These are phyloP conservation scores for Hermetia illucens DNA, from an alignment of 1,140 invertebrate species.

Conservation along the genomic window DNA sequence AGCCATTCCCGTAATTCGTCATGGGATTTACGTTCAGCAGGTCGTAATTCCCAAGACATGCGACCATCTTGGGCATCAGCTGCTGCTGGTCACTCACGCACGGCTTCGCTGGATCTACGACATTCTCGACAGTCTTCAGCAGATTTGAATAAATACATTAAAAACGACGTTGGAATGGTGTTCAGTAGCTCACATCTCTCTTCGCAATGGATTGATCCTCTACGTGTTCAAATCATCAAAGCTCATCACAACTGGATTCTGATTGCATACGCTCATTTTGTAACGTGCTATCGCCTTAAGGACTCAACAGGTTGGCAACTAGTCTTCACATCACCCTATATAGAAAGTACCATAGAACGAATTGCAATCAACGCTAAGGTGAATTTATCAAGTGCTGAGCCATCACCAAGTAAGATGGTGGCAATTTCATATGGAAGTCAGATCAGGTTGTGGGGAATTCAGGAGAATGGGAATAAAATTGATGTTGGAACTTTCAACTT, in stretches of 20 bases:
- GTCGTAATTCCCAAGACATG: constrained; percentile 7
- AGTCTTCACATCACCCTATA: constrained; percentile 83
- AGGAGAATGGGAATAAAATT: constrained; percentile 58
- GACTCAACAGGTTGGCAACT: constrained; percentile 93
- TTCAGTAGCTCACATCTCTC: constrained; percentile 44
- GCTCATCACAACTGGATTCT: constrained; percentile 98
- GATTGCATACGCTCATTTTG: constrained; percentile 90
- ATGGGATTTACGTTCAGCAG: constrained; percentile 48
- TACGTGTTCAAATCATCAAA: constrained; percentile 85
- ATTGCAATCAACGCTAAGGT: constrained; percentile 93
- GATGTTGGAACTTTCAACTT: constrained; percentile 86
- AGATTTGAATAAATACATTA: constrained; percentile 58
- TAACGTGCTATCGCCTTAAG: constrained; percentile 87
- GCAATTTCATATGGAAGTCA: constrained; percentile 75
- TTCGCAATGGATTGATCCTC: constrained; percentile 60
- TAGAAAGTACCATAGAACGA: constrained; percentile 78
- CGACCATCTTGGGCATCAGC: constrained; percentile 16
- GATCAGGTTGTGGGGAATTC: constrained; percentile 80
- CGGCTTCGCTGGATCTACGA: constrained; percentile 67
- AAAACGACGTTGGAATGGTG: constrained; percentile 53
- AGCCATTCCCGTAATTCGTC: constrained; percentile 64
- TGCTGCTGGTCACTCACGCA: constrained; percentile 56
- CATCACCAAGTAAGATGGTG: constrained; percentile 59
- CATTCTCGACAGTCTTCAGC: constrained; percentile 64
- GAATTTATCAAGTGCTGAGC: constrained; percentile 28